These are phyloP conservation scores for Whitmania pigra DNA, from an alignment of 1,140 invertebrate genomes.

Conservation along the genomic window DNA sequence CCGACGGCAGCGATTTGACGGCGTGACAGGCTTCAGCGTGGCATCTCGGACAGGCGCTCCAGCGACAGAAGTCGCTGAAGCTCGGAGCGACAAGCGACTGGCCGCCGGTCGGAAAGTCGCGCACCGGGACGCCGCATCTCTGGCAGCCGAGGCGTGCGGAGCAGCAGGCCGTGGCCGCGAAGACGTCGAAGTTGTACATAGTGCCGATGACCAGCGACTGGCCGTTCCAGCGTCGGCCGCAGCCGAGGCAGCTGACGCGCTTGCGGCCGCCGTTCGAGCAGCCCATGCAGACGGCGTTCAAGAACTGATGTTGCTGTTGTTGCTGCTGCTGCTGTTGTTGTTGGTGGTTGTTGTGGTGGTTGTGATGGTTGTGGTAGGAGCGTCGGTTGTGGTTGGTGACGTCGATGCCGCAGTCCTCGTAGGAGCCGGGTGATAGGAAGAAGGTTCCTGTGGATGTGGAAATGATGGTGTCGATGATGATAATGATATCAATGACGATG, in stretches of 20 bases:
- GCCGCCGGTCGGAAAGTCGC: conserved; percentile 27
- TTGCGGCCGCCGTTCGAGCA: conserved; percentile 51
- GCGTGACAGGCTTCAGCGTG: conserved; percentile 79
- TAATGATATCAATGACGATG: too few species aligned
- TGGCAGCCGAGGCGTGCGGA: conserved; percentile 64
- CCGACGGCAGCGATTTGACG: conserved; percentile 59
- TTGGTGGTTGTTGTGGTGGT: conserved; percentile 56
- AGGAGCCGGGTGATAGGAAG: conserved; percentile 47
- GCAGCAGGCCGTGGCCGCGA: conserved; percentile 89
- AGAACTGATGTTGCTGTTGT: conserved; percentile 61
- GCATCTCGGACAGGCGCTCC: conserved; percentile 78
- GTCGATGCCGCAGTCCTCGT: conserved; percentile 13
- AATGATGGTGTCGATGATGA: not conserved
- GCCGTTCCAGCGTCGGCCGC: conserved; percentile 63
- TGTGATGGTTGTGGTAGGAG: conserved; percentile 32
- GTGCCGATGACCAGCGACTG: conserved; percentile 61
- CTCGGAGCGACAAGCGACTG: conserved; percentile 56
- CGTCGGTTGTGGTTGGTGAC: not conserved
- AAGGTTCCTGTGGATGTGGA: conserved; percentile 55
- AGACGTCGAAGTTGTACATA: conserved; percentile 95
- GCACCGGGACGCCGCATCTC: conserved; percentile 34
- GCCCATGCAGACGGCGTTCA: conserved; percentile 47
- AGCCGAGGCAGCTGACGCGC: conserved; percentile 56
- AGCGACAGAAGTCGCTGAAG: conserved; percentile 88
- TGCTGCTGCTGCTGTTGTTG: conserved; percentile 55